phyloP scores from a whole-genome alignment of 2,113 vertebrate genomes.

The Ictidomys tridecemlineatus region DNA sequence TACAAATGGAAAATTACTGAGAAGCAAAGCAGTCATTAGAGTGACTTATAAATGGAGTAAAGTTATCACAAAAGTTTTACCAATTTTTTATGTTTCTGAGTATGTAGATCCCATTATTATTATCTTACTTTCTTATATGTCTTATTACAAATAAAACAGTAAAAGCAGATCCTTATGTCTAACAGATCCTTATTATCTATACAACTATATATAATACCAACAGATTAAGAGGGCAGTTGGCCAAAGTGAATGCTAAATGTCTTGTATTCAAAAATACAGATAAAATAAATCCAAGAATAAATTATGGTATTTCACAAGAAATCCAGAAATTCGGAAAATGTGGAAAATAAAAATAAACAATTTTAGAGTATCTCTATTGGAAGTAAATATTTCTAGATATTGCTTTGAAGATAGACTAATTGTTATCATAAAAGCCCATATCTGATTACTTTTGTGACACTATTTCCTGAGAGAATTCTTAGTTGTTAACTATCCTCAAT shows the following conservation, averaged over 20 bases:
- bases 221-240: background rate
- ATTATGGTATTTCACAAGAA: background rate
- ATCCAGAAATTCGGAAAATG: background rate
- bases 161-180: background rate
- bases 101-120: background rate
- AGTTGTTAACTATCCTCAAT: conserved; percentile 52
- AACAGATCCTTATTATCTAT: no score
- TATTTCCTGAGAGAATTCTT: conserved; percentile 52
- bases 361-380: conserved; percentile 39
- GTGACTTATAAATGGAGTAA: conserved; percentile 59
- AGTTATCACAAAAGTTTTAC: conserved; percentile 47
- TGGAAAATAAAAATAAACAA: conserved; percentile 30
- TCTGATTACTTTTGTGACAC: background rate
- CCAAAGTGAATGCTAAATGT: background rate
- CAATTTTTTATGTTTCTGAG: conserved; percentile 43
- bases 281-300: conserved; percentile 8
- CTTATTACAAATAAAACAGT: background rate
- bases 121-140: background rate
- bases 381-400: conserved; percentile 32
- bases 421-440: conserved; percentile 18
- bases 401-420: background rate
- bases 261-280: background rate
- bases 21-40: conserved; percentile 77
- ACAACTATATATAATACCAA: background rate
- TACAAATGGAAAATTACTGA: conserved; percentile 76